Conservation (phyloP, 2,113 vertebrate genomes). For the Dolichallabes microphthalmus region DNA sequence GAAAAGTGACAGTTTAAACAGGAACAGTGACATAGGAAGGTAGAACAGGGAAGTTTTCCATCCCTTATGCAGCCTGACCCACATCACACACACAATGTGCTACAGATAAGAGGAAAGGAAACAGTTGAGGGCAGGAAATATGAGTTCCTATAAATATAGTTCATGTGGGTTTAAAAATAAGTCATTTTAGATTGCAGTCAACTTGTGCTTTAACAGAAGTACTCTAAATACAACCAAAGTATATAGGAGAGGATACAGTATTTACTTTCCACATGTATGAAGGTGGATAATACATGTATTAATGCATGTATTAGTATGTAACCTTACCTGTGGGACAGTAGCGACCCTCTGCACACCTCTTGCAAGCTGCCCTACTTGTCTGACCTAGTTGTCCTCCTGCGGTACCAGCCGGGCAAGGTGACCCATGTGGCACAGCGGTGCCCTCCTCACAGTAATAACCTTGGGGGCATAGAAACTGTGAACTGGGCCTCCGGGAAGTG, state of each 20-base stretch:
- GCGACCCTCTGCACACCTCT: conserved; percentile 76
- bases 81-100: conserved; percentile 37
- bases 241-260: not conserved
- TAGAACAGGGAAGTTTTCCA: conserved; percentile 34
- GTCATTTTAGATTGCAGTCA: conserved; percentile 12
- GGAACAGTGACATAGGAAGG: conserved; percentile 5
- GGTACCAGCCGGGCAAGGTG: conserved; percentile 79
- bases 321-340: conserved; percentile 76
- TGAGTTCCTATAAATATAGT: conserved; percentile 34
- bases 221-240: no score
- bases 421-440: conserved; percentile 71
- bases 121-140: conserved; percentile 53
- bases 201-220: not conserved
- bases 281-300: conserved; percentile 12
- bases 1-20: conserved; percentile 43
- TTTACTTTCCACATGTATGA: no score
- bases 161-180: conserved; percentile 35
- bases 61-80: conserved; percentile 34
- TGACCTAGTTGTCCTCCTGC: conserved; percentile 78
- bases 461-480: conserved; percentile 74
- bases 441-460: conserved; percentile 81
- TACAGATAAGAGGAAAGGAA: conserved; percentile 44
- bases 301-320: conserved; percentile 23
- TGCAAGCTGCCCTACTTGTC: conserved; percentile 78
- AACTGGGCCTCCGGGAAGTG: conserved; percentile 68